These are phyloP conservation scores for Platorchestia sp. DNA, from an alignment of 1,140 invertebrate species.

Conservation along the genomic window DNA sequence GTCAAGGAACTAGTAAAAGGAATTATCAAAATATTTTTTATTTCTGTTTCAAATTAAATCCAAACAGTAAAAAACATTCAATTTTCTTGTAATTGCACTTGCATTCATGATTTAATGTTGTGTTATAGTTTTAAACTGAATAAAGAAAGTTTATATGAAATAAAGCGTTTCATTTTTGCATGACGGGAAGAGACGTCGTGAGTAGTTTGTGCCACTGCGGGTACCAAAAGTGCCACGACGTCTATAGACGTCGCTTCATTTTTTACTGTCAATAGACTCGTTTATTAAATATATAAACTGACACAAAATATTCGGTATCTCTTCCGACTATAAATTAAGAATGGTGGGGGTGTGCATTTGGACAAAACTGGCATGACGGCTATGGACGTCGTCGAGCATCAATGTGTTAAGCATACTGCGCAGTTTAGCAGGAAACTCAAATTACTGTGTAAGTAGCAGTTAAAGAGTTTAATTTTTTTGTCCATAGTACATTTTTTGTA, in stretches of 20 bases:
- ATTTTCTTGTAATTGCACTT: too few relatives aligned
- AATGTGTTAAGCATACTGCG: slow-evolving; percentile 51
- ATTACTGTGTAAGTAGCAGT: too few relatives aligned
- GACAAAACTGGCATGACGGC: slow-evolving; percentile 7
- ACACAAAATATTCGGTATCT: slow-evolving; percentile 52
- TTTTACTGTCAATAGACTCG: slow-evolving; percentile 36
- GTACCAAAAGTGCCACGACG: slow-evolving; percentile 33
- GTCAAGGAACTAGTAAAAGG: slow-evolving; percentile 8
- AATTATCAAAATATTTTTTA: too few relatives aligned
- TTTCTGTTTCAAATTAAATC: too few relatives aligned
- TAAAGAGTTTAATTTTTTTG: too few relatives aligned
- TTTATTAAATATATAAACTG: slow-evolving; percentile 52
- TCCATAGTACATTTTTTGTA: too few relatives aligned
- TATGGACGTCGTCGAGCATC: slow-evolving; percentile 39
- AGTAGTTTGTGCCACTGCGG: slow-evolving; percentile 19
- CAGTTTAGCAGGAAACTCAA: too few relatives aligned
- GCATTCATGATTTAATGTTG: too few relatives aligned
- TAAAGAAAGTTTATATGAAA: not conserved
- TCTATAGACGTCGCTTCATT: slow-evolving; percentile 37
- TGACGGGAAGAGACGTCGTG: slow-evolving; percentile 11
- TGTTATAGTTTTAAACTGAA: too few relatives aligned
- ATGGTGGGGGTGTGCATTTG: slow-evolving; percentile 3
- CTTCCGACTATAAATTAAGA: slow-evolving; percentile 28
- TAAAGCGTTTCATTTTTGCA: not conserved
- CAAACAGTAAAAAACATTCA: not conserved